These are phyloP conservation scores for Crossoptilon crossoptilon DNA, from an alignment of 2,797 vertebrate genomes.

Conservation along the genomic window DNA sequence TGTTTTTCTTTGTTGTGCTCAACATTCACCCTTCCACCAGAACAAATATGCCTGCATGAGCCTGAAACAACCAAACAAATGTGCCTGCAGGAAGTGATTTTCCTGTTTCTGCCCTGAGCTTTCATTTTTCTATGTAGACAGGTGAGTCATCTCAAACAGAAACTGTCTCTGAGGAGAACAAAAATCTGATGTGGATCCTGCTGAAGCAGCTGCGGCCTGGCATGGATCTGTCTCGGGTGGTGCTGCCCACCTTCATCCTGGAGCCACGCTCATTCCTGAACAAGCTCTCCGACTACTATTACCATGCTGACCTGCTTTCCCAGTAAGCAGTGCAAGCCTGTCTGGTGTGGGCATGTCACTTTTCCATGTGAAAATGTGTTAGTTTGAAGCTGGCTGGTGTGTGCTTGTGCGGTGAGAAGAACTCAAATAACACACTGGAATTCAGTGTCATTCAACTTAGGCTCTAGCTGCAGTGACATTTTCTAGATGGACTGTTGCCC, in stretches of 20 bases:
- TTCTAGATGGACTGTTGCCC: background rate
- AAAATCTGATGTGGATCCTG: conserved; percentile 91
- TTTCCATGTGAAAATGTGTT: background rate
- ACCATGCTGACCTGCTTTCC: conserved; percentile 94
- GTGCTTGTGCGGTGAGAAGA: background rate
- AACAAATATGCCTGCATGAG: background rate
- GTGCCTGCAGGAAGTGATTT: background rate
- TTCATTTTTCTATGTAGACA: conserved; percentile 76
- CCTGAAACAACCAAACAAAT: background rate
- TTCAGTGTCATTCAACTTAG: background rate
- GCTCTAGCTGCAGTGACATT: background rate
- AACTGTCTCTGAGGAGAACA: conserved; percentile 94
- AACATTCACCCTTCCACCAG: background rate
- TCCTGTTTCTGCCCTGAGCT: background rate
- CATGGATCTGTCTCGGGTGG: conserved; percentile 96
- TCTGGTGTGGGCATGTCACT: background rate
- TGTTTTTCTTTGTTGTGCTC: background rate
- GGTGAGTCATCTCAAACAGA: conserved; percentile 92
- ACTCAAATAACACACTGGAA: background rate
- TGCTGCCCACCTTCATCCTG: conserved; percentile 94
- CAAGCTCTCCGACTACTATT: conserved; percentile 97
- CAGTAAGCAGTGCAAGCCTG: conserved; percentile 80
- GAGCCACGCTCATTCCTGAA: conserved; percentile 96
- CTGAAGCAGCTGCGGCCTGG: conserved; percentile 93
- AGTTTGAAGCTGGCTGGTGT: background rate